These are phyloP conservation scores for Prunella himalayana DNA, from an alignment of 2,113 vertebrate species.

Conservation along the genomic window DNA sequence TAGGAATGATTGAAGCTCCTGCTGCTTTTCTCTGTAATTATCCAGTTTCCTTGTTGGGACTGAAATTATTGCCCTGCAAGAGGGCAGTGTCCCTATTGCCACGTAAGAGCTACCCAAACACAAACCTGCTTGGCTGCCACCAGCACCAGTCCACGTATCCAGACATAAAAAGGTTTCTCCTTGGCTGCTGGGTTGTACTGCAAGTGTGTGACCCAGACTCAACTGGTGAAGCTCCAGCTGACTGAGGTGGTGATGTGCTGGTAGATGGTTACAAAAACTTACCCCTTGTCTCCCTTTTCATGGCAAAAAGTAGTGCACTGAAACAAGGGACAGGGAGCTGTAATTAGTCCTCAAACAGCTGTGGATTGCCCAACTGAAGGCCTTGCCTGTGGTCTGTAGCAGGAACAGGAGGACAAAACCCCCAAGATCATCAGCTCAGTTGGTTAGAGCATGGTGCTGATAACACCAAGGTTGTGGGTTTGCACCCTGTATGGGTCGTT, in stretches of 20 bases:
- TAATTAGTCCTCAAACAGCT: not conserved
- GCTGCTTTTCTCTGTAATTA: slow-evolving; percentile 45
- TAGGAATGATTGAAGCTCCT: not conserved
- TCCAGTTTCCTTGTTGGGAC: slow-evolving; percentile 13
- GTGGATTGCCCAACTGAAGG: not conserved
- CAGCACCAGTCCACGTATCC: not conserved
- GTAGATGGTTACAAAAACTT: not conserved
- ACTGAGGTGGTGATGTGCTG: not conserved
- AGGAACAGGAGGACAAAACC: not conserved
- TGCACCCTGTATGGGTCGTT: not conserved
- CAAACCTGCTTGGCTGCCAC: not conserved
- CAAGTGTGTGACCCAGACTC: not conserved
- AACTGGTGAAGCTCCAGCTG: rapidly evolving
- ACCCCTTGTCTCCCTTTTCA: not conserved
- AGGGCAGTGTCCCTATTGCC: not conserved
- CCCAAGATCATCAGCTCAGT: not conserved
- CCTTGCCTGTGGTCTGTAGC: not conserved
- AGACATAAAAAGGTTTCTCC: not conserved
- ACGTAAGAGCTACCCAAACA: not conserved
- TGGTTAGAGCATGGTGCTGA: not conserved
- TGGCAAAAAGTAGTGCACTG: not conserved
- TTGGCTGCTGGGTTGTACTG: not conserved
- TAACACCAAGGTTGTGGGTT: not conserved
- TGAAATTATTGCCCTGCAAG: slow-evolving; percentile 23
- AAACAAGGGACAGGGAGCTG: not conserved